These are phyloP conservation scores for Nomada goodeniana DNA, from an alignment of 2,888 invertebrate species.

Conservation along the genomic window DNA sequence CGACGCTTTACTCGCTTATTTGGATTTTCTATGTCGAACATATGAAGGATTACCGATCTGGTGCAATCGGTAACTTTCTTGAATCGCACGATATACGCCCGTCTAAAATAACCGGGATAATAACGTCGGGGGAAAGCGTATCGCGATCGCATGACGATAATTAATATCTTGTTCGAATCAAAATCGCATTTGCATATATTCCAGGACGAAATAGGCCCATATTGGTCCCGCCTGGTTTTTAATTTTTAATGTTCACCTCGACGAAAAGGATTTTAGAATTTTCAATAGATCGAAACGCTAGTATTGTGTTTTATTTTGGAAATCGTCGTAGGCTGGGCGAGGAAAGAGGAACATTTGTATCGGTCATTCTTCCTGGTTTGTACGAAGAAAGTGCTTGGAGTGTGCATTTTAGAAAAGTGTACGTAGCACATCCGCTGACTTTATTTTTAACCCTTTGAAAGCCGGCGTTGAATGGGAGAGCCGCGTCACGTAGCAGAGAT, in stretches of 20 bases:
- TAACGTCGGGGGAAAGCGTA: constrained; percentile 1
- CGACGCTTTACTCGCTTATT: too few relatives aligned
- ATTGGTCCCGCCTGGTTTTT: constrained; percentile 4
- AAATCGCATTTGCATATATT: constrained; percentile 29
- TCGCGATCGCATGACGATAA: constrained; percentile 21
- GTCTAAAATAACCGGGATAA: constrained; percentile 21
- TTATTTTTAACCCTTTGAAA: constrained; percentile 47
- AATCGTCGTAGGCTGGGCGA: neutral
- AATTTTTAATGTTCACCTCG: constrained; percentile 1
- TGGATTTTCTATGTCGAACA: too few relatives aligned
- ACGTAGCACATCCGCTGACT: constrained; percentile 2
- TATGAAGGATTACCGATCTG: neutral
- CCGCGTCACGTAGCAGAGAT: constrained; percentile 26
- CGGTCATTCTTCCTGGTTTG: neutral
- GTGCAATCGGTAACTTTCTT: neutral
- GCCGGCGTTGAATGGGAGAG: constrained; percentile 9
- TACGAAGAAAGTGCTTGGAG: neutral
- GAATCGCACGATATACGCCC: neutral
- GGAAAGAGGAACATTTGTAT: neutral
- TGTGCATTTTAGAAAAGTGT: constrained; percentile 17
- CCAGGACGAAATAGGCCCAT: constrained; percentile 30
- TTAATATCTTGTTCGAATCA: constrained; percentile 43
- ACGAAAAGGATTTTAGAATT: neutral
- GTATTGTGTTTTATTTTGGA: neutral
- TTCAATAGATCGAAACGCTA: neutral